Conservation (phyloP, 2,113 vertebrate genomes). For the Accipiter virgatus region DNA sequence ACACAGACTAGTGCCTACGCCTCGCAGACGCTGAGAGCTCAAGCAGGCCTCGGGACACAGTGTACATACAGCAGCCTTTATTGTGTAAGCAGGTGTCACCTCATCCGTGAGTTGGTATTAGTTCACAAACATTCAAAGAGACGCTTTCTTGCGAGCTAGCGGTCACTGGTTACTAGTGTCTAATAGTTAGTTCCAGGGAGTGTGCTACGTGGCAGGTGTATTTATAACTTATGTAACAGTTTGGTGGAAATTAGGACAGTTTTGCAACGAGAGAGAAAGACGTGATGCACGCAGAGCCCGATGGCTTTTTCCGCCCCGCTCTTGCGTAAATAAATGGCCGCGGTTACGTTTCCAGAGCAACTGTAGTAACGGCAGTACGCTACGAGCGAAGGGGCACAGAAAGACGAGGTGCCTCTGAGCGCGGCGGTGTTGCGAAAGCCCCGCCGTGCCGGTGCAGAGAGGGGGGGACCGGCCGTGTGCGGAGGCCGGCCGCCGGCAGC, state of each 20-base stretch:
- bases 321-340: background rate
- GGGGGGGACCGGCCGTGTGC: fast-evolving
- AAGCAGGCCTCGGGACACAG: background rate
- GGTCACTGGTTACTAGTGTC: background rate
- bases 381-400: background rate
- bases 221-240: background rate
- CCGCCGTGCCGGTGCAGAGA: fast-evolving
- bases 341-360: background rate
- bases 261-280: background rate
- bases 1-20: background rate
- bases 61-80: background rate
- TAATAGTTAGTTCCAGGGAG: constrained; percentile 18
- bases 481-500: fast-evolving
- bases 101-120: background rate
- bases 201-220: background rate
- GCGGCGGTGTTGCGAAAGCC: fast-evolving
- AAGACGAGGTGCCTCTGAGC: background rate
- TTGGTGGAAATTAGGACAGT: constrained; percentile 5
- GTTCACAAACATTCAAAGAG: background rate
- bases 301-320: background rate
- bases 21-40: background rate
- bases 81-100: background rate
- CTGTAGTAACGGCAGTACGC: too few species aligned
- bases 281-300: background rate
- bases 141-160: background rate